A percentile compares a stretch with the other conserved stretches of the same genome.
These are phyloP conservation scores for Ischnus inquisitorius DNA, from an alignment of 2,888 invertebrate genomes.

Conservation along the genomic window DNA sequence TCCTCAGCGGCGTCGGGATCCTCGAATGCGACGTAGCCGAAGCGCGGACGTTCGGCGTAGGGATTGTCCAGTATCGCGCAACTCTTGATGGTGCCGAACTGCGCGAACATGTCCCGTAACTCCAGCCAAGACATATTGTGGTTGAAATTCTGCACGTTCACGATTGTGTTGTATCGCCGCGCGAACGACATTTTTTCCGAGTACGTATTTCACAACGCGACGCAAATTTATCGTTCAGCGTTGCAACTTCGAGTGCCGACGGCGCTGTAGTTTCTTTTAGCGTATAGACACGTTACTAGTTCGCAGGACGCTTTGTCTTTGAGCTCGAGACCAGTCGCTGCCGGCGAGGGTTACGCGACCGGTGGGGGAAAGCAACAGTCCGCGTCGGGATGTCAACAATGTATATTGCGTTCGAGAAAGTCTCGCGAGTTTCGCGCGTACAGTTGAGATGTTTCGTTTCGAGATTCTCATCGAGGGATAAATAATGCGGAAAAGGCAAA, in stretches of 20 bases:
- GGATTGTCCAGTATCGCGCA: constrained; percentile 97
- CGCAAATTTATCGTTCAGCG: background rate
- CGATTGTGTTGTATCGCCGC: constrained; percentile 90
- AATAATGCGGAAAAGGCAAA: background rate
- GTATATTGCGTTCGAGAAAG: background rate
- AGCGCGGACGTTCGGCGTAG: constrained; percentile 96
- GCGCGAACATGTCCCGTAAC: constrained; percentile 95
- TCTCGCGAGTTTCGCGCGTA: background rate
- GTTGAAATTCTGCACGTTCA: constrained; percentile 99
- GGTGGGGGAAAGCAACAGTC: background rate
- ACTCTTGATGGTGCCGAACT: constrained; percentile 96
- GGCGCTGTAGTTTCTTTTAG: background rate
- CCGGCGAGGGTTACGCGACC: background rate
- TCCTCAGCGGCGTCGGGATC: constrained; percentile 97
- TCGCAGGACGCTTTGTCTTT: background rate
- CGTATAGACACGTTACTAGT: background rate
- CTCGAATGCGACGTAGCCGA: constrained; percentile 99
- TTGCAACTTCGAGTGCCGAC: background rate
- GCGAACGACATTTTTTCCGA: background rate
- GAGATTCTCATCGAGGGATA: background rate
- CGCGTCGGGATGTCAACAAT: background rate
- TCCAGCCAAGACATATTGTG: constrained; percentile 97
- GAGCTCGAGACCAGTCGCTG: background rate
- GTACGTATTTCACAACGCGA: background rate
- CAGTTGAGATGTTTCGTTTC: background rate